A percentile compares a stretch with the other conserved stretches of the same genome.
phyloP scores from a whole-genome alignment of 2,113 vertebrate genomes.

The Synchiropus splendidus region DNA sequence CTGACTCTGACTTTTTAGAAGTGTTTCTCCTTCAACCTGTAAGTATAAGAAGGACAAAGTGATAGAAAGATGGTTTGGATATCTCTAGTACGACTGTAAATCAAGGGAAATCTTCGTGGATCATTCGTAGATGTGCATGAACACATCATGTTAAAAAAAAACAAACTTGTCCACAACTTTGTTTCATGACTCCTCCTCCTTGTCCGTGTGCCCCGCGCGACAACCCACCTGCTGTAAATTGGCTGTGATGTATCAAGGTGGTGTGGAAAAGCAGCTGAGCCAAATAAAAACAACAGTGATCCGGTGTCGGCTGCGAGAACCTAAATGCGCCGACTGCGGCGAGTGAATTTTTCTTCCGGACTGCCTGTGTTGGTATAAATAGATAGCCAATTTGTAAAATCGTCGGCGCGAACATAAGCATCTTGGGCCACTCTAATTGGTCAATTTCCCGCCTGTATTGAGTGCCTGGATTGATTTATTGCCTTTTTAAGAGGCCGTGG shows the following conservation, averaged over 20 bases:
- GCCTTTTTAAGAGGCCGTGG: conserved; percentile 73
- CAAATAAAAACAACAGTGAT: conserved; percentile 28
- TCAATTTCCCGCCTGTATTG: conserved; percentile 77
- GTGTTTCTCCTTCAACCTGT: too few species aligned
- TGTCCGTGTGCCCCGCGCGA: background rate
- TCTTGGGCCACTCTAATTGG: conserved; percentile 78
- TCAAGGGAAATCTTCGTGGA: too few species aligned
- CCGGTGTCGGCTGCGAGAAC: conserved; percentile 22
- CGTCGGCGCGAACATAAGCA: conserved; percentile 71
- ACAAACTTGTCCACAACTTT: too few species aligned
- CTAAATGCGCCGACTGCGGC: conserved; percentile 57
- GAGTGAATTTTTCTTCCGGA: conserved; percentile 52
- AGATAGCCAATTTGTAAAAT: conserved; percentile 77
- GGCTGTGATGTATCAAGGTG: conserved; percentile 28
- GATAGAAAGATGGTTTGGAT: too few species aligned
- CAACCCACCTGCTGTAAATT: too few species aligned
- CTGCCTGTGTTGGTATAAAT: conserved; percentile 67
- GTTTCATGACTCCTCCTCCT: conserved; percentile 19
- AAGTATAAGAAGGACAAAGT: too few species aligned
- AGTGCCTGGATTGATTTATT: conserved; percentile 78
- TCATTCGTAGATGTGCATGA: too few species aligned
- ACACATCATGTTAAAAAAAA: too few species aligned
- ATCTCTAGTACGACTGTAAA: too few species aligned
- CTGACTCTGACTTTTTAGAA: too few species aligned
- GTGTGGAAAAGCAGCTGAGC: conserved; percentile 43